These are phyloP conservation scores for Montipora foliosa DNA, from an alignment of 64 coral and sea anemone species.

Conservation along the genomic window DNA sequence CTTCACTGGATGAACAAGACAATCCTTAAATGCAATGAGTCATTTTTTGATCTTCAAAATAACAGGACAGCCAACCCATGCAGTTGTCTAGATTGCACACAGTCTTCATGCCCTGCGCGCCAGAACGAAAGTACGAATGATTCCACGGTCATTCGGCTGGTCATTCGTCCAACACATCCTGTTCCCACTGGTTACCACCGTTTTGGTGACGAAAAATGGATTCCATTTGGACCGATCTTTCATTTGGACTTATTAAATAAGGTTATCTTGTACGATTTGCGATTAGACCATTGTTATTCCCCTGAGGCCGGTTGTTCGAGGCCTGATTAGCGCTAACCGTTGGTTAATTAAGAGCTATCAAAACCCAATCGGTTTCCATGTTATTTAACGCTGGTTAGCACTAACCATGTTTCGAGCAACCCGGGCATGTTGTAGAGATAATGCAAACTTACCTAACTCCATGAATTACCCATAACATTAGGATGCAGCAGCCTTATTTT, in stretches of 20 bases:
- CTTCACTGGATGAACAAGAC: slow-evolving; percentile 63
- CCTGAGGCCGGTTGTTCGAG: no score
- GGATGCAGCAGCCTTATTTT: no score
- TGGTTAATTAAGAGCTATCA: no score
- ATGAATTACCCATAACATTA: no score
- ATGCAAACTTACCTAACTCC: no score
- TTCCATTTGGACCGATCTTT: slow-evolving; percentile 89
- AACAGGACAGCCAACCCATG: slow-evolving; percentile 49
- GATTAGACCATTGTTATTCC: no score
- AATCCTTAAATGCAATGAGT: slow-evolving; percentile 59
- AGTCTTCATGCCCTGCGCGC: slow-evolving; percentile 66
- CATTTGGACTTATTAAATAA: slow-evolving; percentile 87
- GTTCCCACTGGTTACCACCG: slow-evolving; percentile 54
- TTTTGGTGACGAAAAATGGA: slow-evolving; percentile 71
- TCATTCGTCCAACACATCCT: slow-evolving; percentile 63
- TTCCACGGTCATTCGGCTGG: slow-evolving; percentile 77
- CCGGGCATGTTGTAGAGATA: no score
- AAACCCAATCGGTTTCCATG: no score
- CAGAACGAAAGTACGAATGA: neutral
- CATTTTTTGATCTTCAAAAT: slow-evolving; percentile 72
- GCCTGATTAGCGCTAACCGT: no score
- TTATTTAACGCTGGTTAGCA: no score
- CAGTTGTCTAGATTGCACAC: slow-evolving; percentile 83
- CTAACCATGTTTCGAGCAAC: no score
- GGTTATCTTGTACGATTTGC: slow-evolving; percentile 25